phyloP scores from a whole-genome alignment of 2,888 invertebrate species.

The Eristalinus sepulchralis region DNA sequence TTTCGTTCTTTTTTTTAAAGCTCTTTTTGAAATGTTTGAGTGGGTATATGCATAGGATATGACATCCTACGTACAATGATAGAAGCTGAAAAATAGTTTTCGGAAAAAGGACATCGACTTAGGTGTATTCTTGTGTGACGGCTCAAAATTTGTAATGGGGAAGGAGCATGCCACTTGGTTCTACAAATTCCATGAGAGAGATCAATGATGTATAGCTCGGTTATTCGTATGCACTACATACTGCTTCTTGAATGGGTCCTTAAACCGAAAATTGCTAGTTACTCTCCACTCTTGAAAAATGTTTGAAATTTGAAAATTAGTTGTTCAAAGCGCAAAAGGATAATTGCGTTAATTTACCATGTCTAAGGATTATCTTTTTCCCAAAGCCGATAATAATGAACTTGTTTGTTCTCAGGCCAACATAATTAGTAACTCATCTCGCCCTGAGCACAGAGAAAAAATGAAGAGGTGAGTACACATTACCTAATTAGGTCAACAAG shows the following conservation, averaged over 20 bases:
- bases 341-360: no score
- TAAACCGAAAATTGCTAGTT: no score
- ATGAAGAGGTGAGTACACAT: background rate
- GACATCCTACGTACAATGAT: background rate
- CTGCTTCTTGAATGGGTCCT: no score
- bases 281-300: no score
- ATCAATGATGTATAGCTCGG: no score
- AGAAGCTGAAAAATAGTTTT: background rate
- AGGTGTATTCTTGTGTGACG: background rate
- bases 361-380: background rate
- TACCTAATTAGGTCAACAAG: background rate
- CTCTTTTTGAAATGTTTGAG: background rate
- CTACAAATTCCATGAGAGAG: background rate
- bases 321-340: no score
- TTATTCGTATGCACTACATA: no score
- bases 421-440: background rate
- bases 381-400: background rate
- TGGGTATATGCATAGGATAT: background rate
- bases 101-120: background rate
- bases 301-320: no score
- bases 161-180: background rate
- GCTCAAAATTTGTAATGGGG: background rate
- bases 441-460: background rate
- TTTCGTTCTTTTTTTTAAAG: slow-evolving; percentile 10
- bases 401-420: background rate